A percentile compares a stretch with the other conserved stretches of the same genome.
phyloP scores from a whole-genome alignment of 2,888 invertebrate species.

The Muscina levida region DNA sequence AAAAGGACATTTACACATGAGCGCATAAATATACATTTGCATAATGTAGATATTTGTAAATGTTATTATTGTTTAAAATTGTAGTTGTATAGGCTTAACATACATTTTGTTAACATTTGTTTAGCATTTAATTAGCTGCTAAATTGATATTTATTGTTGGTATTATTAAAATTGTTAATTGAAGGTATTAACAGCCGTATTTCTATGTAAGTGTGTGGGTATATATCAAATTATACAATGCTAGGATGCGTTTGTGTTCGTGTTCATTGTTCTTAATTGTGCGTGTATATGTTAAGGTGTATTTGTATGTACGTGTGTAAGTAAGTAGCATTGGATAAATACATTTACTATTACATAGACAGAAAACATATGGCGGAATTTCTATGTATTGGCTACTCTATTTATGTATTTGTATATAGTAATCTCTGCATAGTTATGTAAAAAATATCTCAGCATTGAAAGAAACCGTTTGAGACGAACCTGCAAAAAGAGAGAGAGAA shows the following conservation, averaged over 20 bases:
- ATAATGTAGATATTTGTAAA: slow-evolving; percentile 1
- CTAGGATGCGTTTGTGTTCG: too few species aligned
- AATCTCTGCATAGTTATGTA: slow-evolving; percentile 26
- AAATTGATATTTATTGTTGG: slow-evolving; percentile 17
- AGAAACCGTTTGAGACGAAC: slow-evolving; percentile 60
- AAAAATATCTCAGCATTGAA: slow-evolving; percentile 34
- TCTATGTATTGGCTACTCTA: neutral
- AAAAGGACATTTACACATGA: neutral
- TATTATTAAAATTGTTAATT: too few species aligned
- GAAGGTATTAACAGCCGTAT: too few species aligned
- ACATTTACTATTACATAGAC: too few species aligned
- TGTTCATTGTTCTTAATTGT: slow-evolving; percentile 18
- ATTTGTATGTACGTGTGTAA: neutral
- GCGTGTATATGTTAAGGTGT: neutral
- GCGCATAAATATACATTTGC: neutral
- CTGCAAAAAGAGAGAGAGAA: slow-evolving; percentile 56
- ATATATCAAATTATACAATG: neutral
- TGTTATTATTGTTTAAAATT: slow-evolving; percentile 5
- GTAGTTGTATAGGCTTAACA: slow-evolving; percentile 27
- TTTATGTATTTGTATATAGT: neutral
- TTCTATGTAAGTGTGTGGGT: neutral
- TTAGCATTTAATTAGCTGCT: slow-evolving; percentile 27
- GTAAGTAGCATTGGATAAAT: neutral
- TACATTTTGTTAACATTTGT: slow-evolving; percentile 32
- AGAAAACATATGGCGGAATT: neutral